Evolutionary conservation across 2,888 invertebrate species (phyloP), one percentile per base, ranked within the genome.

Genomic region (Seira musarum): DNA sequence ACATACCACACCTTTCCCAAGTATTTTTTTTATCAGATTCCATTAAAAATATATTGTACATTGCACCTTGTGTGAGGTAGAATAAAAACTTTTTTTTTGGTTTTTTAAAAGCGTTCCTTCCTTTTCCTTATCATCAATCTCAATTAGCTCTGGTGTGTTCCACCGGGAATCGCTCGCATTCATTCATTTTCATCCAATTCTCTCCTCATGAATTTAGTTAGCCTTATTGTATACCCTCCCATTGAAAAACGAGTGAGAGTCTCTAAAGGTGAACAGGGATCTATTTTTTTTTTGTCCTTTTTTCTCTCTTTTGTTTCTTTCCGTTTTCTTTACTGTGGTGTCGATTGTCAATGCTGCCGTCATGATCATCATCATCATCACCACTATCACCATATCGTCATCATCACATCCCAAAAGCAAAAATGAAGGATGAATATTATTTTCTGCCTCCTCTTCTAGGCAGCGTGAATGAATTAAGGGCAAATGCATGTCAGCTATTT

Each of bases 111-210:
- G 30, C 30, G 30, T 2, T 30, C 30, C 25, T n/a, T n/a, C 24
- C 25, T n/a, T n/a, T 46, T 22, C 63, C 67, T 76, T 76, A 76
- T 76, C 76, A 76, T 76, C 76, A 76, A 76, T 76, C 76, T 76
- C 76, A 76, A 76, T 76, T 76, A 76, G 76, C 76, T 69, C 24
- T 67, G 76, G 76, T 70, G 30, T 30, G 63, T 68, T 76, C 76
- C 76, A 76, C 63, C 21, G 76, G 76, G 76, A 75, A 67, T 75
- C n/a, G 13, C 60, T 30, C n/a, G 46, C 13, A 73, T 73, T 73
- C 72, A 65, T 65, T 17, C 49, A 21, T n/a, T 40, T 30, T 60
- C 69, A 25, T 25, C 53, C 13, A n/a, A n/a, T 60, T 57, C 68
- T 30, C 15, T 22, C 49, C 22, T 21, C 24, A 67, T 22, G 19